A percentile compares a stretch with the other conserved stretches of the same genome.
These are phyloP conservation scores for Muntiacus muntjak DNA, from an alignment of 2,113 vertebrate species.

Conservation along the genomic window DNA sequence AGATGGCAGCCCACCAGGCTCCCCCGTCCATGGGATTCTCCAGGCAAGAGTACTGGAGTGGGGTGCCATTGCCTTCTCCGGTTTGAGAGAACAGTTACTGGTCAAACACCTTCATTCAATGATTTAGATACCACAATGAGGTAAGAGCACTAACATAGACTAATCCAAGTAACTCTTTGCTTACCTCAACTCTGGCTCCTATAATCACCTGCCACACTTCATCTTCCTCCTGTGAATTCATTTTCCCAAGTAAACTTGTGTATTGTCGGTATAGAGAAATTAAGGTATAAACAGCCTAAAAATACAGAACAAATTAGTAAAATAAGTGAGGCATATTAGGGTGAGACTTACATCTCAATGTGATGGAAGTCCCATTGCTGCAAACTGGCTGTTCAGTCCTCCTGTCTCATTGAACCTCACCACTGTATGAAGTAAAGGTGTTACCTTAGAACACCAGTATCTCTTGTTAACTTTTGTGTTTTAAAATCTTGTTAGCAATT, in stretches of 20 bases:
- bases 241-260: constrained; percentile 79
- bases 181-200: constrained; percentile 86
- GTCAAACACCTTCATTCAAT: background rate
- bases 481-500: background rate
- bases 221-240: constrained; percentile 83
- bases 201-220: constrained; percentile 87
- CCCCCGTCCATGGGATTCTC: too few relatives aligned
- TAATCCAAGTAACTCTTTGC: background rate
- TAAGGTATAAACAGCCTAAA: constrained; percentile 83
- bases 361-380: background rate
- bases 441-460: background rate
- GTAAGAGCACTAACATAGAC: background rate
- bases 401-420: background rate
- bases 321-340: background rate
- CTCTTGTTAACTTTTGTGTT: background rate
- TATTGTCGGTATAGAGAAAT: constrained; percentile 85
- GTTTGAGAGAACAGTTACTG: background rate
- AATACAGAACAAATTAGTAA: background rate
- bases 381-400: background rate
- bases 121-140: background rate
- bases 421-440: background rate
- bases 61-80: too few relatives aligned
- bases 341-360: background rate
- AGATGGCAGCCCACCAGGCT: too few relatives aligned
- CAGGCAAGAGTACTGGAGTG: too few relatives aligned